These are phyloP conservation scores for Malthinus seriepunctatus DNA, from an alignment of 2,888 invertebrate species.

Conservation along the genomic window DNA sequence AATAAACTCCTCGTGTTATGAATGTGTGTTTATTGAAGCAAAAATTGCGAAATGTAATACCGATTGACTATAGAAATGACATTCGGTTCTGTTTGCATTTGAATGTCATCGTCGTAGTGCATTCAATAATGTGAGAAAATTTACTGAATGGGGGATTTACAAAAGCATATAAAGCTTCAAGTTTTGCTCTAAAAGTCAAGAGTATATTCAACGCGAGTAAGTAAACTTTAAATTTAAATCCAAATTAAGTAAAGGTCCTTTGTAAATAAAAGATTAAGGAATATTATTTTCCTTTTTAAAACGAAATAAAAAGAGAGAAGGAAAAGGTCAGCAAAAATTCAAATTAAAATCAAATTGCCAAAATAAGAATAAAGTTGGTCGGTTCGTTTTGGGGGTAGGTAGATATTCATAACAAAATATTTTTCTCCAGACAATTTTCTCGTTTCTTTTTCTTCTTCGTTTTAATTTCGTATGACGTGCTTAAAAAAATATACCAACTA, in stretches of 20 bases:
- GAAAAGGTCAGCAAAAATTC: background rate
- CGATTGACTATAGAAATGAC: background rate
- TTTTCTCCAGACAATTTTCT: no score
- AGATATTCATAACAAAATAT: no score
- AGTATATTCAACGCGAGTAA: background rate
- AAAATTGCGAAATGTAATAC: background rate
- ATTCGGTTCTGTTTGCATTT: slow-evolving; percentile 12
- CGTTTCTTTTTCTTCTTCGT: no score
- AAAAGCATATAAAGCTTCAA: background rate
- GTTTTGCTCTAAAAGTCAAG: slow-evolving; percentile 1
- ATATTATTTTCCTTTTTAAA: background rate
- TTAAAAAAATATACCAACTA: background rate
- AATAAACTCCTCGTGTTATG: no score
- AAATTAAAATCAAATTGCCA: no score
- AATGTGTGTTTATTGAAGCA: no score
- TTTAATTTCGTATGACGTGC: background rate
- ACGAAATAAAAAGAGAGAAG: background rate
- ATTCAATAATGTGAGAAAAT: slow-evolving; percentile 8
- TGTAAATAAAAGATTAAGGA: no score
- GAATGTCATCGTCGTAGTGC: slow-evolving; percentile 13
- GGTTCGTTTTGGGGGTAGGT: no score
- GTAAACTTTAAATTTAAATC: no score
- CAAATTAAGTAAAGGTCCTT: no score
- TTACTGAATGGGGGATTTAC: background rate
- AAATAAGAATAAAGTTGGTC: no score